Conservation (phyloP, 2,113 vertebrate species). For the Ptychochromis oligacanthus region DNA sequence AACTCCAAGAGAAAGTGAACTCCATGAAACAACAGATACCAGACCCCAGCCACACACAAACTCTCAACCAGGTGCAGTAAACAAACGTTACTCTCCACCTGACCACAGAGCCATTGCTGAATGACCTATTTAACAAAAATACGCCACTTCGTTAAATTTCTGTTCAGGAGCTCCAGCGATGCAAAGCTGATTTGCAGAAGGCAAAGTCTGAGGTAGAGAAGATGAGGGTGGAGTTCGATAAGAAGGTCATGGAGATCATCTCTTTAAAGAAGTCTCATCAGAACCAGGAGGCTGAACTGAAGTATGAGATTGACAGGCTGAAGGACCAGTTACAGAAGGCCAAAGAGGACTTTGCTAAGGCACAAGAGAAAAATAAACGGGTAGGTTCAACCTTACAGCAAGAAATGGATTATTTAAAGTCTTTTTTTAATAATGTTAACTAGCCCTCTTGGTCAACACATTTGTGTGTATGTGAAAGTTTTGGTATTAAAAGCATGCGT, state of each 20-base stretch:
- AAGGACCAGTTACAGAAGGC: conserved; percentile 80
- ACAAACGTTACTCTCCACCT: neutral
- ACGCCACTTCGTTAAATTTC: neutral
- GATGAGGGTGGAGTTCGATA: conserved; percentile 74
- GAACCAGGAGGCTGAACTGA: conserved; percentile 81
- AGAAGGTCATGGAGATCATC: conserved; percentile 85
- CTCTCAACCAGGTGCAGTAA: conserved; percentile 69
- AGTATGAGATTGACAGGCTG: conserved; percentile 78
- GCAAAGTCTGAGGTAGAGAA: conserved; percentile 74
- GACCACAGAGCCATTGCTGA: neutral
- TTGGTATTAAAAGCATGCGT: neutral
- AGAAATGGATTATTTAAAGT: neutral
- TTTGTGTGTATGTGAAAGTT: neutral
- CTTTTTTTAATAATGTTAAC: neutral
- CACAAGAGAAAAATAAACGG: conserved; percentile 77
- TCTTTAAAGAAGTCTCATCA: conserved; percentile 83
- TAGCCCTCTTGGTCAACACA: neutral
- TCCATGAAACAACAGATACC: conserved; percentile 80
- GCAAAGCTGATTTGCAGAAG: conserved; percentile 76
- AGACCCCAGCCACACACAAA: conserved; percentile 75
- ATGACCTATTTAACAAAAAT: neutral
- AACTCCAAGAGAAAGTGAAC: conserved; percentile 81
- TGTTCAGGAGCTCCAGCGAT: conserved; percentile 81
- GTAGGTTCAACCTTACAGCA: conserved; percentile 41
- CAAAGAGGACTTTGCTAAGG: conserved; percentile 80